phyloP scores from a whole-genome alignment of 2,797 vertebrate genomes.

The Peromyscus attwateri region DNA sequence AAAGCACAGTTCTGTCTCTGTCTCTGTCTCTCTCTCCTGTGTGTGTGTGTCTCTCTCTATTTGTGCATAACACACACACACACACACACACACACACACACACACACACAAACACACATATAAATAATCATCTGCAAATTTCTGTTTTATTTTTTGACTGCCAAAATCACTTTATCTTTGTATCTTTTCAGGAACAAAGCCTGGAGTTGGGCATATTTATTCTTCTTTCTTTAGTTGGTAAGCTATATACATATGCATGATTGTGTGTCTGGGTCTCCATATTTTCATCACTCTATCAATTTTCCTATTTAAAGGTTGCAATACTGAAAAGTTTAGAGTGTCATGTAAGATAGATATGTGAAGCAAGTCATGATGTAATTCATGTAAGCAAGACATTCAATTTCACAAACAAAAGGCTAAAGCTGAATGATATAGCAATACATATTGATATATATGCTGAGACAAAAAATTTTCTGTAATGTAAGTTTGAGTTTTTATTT shows the following conservation, averaged over 20 bases:
- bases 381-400: neutral
- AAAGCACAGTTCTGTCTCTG: neutral
- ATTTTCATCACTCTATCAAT: neutral
- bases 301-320: neutral
- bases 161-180: neutral
- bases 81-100: neutral
- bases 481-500: neutral
- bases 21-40: too few species aligned
- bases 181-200: neutral
- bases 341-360: neutral
- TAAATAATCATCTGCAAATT: neutral
- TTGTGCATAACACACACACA: too few species aligned
- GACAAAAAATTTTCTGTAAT: neutral
- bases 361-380: neutral
- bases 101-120: neutral
- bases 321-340: neutral
- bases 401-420: neutral
- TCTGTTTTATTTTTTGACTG: neutral
- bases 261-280: neutral
- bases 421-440: neutral
- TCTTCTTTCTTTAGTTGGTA: neutral
- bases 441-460: neutral
- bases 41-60: neutral
- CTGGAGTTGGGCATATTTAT: neutral
- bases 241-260: neutral